phyloP scores from a whole-genome alignment of 2,797 vertebrate species.

The Odontamblyopus lacepedii region DNA sequence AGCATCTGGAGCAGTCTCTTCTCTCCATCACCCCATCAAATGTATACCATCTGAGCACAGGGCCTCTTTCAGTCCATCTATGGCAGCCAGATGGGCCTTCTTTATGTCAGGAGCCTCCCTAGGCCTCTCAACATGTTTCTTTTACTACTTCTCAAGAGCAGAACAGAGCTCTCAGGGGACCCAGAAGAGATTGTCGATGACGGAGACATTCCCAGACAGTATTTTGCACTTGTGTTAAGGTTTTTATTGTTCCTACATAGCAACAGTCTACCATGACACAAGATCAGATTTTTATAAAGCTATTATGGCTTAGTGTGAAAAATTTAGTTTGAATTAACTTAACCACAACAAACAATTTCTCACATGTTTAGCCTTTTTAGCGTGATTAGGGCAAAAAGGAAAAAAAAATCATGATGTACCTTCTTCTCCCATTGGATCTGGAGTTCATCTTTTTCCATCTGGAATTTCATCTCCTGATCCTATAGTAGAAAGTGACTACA shows the following conservation, averaged over 20 bases:
- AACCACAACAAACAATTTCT: background rate
- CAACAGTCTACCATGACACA: background rate
- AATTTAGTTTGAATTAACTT: too few relatives aligned
- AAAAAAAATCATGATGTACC: slow-evolving; percentile 66
- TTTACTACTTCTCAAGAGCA: slow-evolving; percentile 26
- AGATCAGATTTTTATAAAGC: background rate
- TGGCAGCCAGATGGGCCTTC: slow-evolving; percentile 57
- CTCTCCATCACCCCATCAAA: slow-evolving; percentile 59
- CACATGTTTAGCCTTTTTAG: background rate
- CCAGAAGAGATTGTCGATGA: slow-evolving; percentile 30
- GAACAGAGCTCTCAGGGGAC: slow-evolving; percentile 30
- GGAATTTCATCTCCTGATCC: slow-evolving; percentile 85
- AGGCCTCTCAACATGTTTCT: slow-evolving; percentile 34
- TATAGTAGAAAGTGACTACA: slow-evolving; percentile 50
- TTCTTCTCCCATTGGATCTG: slow-evolving; percentile 83
- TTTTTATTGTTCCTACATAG: background rate
- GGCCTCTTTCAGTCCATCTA: slow-evolving; percentile 50
- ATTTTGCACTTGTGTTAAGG: background rate
- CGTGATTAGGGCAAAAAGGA: background rate
- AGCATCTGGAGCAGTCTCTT: slow-evolving; percentile 54
- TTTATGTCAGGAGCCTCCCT: slow-evolving; percentile 38
- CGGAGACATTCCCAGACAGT: slow-evolving; percentile 7
- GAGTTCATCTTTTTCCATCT: slow-evolving; percentile 82
- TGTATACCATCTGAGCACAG: slow-evolving; percentile 43
- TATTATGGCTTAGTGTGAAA: too few relatives aligned